Base-by-base conservation (phyloP, 2,113 vertebrate species). In the Pelobates fuscus region DNA sequence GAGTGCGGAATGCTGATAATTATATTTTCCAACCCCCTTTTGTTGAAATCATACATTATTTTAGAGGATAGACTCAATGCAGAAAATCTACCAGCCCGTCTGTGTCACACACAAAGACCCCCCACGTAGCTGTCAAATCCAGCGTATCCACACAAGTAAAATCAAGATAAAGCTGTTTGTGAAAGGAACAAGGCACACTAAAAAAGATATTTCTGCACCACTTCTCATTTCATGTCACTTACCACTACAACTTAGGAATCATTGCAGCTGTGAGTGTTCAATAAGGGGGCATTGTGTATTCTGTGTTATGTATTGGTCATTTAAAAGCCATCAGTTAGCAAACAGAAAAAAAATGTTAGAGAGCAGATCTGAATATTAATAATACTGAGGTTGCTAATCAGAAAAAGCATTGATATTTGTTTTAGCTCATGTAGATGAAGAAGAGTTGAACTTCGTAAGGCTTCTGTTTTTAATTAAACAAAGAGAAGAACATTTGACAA, bases 21-120 rank as follows among this genome's bases (percentile, higher is more conserved):
- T 14, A 17, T 49, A 49, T 49, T 49, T 14, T 7, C 14, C 37
- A 12, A 71, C 23, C 25, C 59, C 58, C 46, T 71, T 72, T 72
- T 25, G 59, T 26, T 30, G 59, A 63, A 63, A 72, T 72, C 18
- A 54, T 37, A 64, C 44, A 63, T 14, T 54, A 52, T 32, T 3
- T 41, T 18, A 49, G 27, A 12, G 25, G 41, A 10, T n/a, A 61
- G 41, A 61, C 18, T 14, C 5, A 15, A 61, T 11, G 25, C 14
- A 71, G 37, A 60, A 46, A 44, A 60, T 27, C 37, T 23, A 49
- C 41, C 25, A 10, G n/a, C 25, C 25, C 58, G 29, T 71, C 37
- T 21, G 27, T 58, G 55, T 54, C 23, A 69, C 52, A 21, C 8
- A 55, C n/a, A 55, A 55, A 23, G 29, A 37, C 67, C 20, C n/a